Conservation (phyloP, 2,797 vertebrate species). For the Staurois parvus region DNA sequence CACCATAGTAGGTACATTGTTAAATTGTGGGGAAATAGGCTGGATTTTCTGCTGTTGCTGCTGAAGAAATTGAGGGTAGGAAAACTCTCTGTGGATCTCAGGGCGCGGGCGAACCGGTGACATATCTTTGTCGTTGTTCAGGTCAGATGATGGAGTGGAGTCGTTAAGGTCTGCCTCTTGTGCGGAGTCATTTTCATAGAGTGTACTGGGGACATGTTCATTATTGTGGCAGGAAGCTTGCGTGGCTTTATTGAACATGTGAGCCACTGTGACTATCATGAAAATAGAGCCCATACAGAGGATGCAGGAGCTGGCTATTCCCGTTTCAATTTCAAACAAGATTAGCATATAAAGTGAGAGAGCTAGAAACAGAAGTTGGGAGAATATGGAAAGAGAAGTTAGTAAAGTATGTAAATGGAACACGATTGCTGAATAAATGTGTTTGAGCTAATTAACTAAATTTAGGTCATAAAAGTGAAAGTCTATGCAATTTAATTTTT, state of each 20-base stretch:
- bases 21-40: constrained; percentile 61
- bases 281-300: constrained; percentile 83
- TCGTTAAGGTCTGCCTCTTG: constrained; percentile 55
- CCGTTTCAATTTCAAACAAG: constrained; percentile 84
- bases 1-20: constrained; percentile 69
- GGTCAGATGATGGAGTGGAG: constrained; percentile 66
- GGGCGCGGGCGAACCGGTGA: constrained; percentile 73
- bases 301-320: constrained; percentile 82
- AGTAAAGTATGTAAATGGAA: no score
- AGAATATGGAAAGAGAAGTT: constrained; percentile 65
- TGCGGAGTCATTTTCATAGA: constrained; percentile 80
- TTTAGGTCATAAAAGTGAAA: not conserved
- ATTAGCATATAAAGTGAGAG: constrained; percentile 89
- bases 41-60: constrained; percentile 42
- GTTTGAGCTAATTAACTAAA: no score
- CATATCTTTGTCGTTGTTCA: constrained; percentile 70
- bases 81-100: constrained; percentile 76
- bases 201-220: constrained; percentile 68
- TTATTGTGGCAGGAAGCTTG: constrained; percentile 63
- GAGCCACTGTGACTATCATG: constrained; percentile 78
- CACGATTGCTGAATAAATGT: no score
- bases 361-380: constrained; percentile 75
- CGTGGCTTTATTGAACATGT: constrained; percentile 79
- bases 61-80: constrained; percentile 74
- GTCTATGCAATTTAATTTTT: no score